Conservation (phyloP, 2,888 invertebrate species). For the Sinotaia quadrata region DNA sequence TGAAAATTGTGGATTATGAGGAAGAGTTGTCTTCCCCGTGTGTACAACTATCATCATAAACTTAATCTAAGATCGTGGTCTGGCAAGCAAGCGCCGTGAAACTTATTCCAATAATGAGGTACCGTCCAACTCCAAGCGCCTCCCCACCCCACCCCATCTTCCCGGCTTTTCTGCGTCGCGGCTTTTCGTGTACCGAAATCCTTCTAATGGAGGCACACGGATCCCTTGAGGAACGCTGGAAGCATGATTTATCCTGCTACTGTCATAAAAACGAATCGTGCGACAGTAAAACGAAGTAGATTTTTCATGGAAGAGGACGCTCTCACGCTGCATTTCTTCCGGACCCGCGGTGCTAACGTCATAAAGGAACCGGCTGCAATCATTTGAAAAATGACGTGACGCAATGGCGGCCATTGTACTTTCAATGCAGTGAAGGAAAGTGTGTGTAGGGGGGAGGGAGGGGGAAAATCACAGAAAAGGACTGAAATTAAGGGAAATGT, state of each 20-base stretch:
- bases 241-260: constrained; percentile 28
- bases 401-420: background rate
- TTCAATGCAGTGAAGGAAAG: background rate
- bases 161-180: constrained; percentile 18
- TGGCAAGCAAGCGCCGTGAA: constrained; percentile 16
- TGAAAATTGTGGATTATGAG: too few relatives aligned
- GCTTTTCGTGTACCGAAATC: constrained; percentile 24
- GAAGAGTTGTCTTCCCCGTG: background rate
- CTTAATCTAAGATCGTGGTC: constrained; percentile 16
- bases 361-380: constrained; percentile 20
- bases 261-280: constrained; percentile 30
- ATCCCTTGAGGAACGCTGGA: background rate
- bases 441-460: background rate
- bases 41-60: constrained; percentile 18
- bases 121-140: background rate
- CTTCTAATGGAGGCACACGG: constrained; percentile 17
- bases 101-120: constrained; percentile 24
- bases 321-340: constrained; percentile 9
- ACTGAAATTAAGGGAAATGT: background rate
- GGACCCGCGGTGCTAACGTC: constrained; percentile 3
- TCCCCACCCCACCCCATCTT: too few relatives aligned
- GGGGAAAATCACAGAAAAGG: background rate
- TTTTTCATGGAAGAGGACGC: constrained; percentile 23
- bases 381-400: background rate
- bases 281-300: constrained; percentile 26